phyloP scores from a whole-genome alignment of 2,888 invertebrate species.

The Germaria angustata region DNA sequence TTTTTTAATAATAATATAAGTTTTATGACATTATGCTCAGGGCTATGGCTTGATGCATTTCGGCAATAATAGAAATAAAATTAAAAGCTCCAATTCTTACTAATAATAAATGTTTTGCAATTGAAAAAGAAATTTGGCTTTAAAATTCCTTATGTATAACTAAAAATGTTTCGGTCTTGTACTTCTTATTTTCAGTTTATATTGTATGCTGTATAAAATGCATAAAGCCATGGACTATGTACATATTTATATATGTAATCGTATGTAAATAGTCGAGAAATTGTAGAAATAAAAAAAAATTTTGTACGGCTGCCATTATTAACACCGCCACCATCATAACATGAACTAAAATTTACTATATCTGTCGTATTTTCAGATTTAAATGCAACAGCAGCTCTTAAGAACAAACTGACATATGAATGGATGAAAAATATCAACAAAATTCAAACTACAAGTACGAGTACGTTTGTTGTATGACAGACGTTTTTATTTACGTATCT shows the following conservation, averaged over 20 bases:
- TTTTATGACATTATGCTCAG: too few relatives aligned
- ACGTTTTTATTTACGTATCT: constrained; percentile 22
- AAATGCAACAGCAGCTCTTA: constrained; percentile 26
- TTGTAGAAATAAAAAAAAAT: neutral
- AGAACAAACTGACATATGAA: constrained; percentile 8
- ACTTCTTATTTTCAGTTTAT: neutral
- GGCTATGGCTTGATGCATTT: neutral
- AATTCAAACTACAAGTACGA: constrained; percentile 35
- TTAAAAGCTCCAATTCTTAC: neutral
- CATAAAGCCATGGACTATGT: neutral
- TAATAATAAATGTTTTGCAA: neutral
- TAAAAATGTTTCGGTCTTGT: neutral
- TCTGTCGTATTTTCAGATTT: constrained; percentile 11
- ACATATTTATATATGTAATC: neutral
- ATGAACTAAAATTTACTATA: neutral
- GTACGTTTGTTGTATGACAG: constrained; percentile 32
- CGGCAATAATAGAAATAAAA: too few relatives aligned
- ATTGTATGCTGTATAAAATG: neutral
- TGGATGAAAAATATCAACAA: neutral
- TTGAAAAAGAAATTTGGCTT: neutral
- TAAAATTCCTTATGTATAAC: neutral
- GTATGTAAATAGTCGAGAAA: neutral
- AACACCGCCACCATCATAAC: constrained; percentile 33
- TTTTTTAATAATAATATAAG: too few relatives aligned
- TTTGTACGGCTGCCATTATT: constrained; percentile 25